A percentile compares a stretch with the other conserved stretches of the same genome.
Evolutionary conservation across 2,113 vertebrate species (phyloP).

Genomic region (Tapirus terrestris): DNA sequence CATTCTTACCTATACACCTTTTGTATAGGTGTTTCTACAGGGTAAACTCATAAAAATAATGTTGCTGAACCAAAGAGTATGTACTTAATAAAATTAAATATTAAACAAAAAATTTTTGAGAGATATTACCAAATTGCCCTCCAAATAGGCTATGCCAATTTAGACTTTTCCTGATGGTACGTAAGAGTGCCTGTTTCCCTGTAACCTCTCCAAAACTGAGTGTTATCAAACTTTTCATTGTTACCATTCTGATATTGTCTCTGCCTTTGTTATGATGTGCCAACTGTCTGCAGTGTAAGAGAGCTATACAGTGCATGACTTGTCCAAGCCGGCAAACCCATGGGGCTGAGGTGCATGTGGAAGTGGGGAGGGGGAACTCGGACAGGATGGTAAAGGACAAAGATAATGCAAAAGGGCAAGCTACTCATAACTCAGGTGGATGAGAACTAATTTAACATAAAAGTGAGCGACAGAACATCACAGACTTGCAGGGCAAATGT

Average conservation of each 20-base stretch:
- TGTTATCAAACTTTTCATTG: background rate
- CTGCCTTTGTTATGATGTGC: background rate
- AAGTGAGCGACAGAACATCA: constrained; percentile 38
- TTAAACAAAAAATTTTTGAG: background rate
- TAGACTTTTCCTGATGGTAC: background rate
- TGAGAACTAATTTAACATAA: constrained; percentile 67
- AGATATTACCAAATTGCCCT: background rate
- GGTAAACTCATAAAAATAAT: background rate
- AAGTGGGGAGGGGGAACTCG: background rate
- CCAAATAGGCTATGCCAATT: background rate
- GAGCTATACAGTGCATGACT: fast-evolving
- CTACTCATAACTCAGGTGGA: constrained; percentile 44
- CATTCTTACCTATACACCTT: background rate
- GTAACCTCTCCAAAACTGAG: constrained; percentile 39
- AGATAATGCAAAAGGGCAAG: constrained; percentile 48
- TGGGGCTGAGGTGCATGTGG: background rate
- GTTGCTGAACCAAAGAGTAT: background rate
- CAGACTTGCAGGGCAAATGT: constrained; percentile 46
- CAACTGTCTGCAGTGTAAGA: background rate
- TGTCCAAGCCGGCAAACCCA: background rate
- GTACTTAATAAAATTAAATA: background rate
- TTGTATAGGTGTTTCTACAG: background rate
- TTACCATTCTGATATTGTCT: background rate
- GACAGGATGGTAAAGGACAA: constrained; percentile 6
- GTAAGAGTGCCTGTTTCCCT: background rate